Percentiles rank a stretch among this genome's conserved stretches.
These are phyloP conservation scores for Rhabditophanes sp. DNA, from an alignment of 2,888 invertebrate genomes.

Conservation along the genomic window DNA sequence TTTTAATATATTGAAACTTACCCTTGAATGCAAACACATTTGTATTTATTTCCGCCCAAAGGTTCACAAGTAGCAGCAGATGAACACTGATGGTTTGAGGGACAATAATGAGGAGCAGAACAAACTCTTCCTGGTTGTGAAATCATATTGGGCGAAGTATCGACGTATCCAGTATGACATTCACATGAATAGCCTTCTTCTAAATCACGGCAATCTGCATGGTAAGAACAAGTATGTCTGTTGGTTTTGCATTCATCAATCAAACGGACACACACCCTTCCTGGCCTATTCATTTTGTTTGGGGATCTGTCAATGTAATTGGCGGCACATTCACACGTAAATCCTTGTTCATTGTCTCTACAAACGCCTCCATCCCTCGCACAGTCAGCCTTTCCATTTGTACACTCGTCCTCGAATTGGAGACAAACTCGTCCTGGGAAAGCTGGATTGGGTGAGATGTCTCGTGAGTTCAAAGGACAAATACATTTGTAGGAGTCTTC, in stretches of 20 bases:
- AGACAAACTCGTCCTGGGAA: slow-evolving; percentile 44
- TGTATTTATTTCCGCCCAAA: slow-evolving; percentile 38
- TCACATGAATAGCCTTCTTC: slow-evolving; percentile 44
- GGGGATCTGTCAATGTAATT: slow-evolving; percentile 41
- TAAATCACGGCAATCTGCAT: slow-evolving; percentile 42
- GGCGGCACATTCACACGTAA: slow-evolving; percentile 37
- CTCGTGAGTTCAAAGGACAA: slow-evolving; percentile 36
- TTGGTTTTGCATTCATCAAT: slow-evolving; percentile 35
- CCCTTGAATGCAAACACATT: slow-evolving; percentile 42
- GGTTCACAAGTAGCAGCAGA: slow-evolving; percentile 43
- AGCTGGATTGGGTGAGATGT: slow-evolving; percentile 41
- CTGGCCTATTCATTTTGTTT: slow-evolving; percentile 30
- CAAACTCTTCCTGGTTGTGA: slow-evolving; percentile 41
- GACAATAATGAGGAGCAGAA: slow-evolving; percentile 40
- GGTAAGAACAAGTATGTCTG: slow-evolving; percentile 37
- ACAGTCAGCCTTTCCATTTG: slow-evolving; percentile 38
- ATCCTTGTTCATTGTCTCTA: slow-evolving; percentile 40
- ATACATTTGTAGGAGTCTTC: slow-evolving; percentile 38
- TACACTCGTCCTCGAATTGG: slow-evolving; percentile 38
- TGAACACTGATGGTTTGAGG: slow-evolving; percentile 41
- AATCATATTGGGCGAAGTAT: slow-evolving; percentile 39
- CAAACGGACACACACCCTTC: slow-evolving; percentile 34
- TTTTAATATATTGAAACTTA: no score
- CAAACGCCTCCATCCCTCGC: slow-evolving; percentile 37
- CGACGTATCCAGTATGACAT: slow-evolving; percentile 41